Percentiles rank a stretch among this genome's conserved stretches.
These are phyloP conservation scores for Chromobotia macracanthus DNA, from an alignment of 2,797 vertebrate genomes.

Conservation along the genomic window DNA sequence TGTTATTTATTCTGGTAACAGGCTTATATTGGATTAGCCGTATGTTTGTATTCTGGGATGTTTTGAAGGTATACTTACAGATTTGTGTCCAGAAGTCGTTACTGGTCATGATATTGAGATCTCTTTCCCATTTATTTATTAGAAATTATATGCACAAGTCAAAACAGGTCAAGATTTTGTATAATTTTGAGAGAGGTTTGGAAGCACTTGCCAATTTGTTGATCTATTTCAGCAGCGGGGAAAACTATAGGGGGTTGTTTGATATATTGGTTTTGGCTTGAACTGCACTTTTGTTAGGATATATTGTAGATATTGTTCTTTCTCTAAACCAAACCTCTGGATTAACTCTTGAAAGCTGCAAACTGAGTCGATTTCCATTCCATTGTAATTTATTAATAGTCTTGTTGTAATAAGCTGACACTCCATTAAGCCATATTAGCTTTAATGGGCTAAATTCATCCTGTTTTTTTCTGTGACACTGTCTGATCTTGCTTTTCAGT, in stretches of 20 bases:
- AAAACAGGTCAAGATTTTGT: slow-evolving; percentile 13
- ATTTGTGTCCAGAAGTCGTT: slow-evolving; percentile 43
- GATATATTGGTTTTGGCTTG: slow-evolving; percentile 36
- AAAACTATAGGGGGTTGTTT: slow-evolving; percentile 27
- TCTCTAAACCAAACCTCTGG: slow-evolving; percentile 11
- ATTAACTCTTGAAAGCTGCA: slow-evolving; percentile 8
- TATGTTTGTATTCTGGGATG: slow-evolving; percentile 34
- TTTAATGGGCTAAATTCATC: not conserved
- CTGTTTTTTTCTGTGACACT: not conserved
- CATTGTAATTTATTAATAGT: not conserved
- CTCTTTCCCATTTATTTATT: slow-evolving; percentile 34
- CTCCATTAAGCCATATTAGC: not conserved
- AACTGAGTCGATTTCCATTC: too few relatives aligned
- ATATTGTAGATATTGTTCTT: slow-evolving; percentile 22
- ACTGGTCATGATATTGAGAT: slow-evolving; percentile 17
- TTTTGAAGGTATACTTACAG: slow-evolving; percentile 21
- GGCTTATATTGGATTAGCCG: slow-evolving; percentile 35
- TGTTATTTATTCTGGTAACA: slow-evolving; percentile 44
- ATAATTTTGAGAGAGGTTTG: not conserved
- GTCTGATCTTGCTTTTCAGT: not conserved
- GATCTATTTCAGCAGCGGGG: slow-evolving; percentile 27
- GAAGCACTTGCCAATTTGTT: slow-evolving; percentile 37
- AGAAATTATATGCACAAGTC: slow-evolving; percentile 18
- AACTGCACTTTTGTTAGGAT: slow-evolving; percentile 26
- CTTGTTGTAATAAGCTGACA: not conserved